Base-by-base conservation (phyloP, 2,113 vertebrate species). In the Hippocampus mohnikei region DNA sequence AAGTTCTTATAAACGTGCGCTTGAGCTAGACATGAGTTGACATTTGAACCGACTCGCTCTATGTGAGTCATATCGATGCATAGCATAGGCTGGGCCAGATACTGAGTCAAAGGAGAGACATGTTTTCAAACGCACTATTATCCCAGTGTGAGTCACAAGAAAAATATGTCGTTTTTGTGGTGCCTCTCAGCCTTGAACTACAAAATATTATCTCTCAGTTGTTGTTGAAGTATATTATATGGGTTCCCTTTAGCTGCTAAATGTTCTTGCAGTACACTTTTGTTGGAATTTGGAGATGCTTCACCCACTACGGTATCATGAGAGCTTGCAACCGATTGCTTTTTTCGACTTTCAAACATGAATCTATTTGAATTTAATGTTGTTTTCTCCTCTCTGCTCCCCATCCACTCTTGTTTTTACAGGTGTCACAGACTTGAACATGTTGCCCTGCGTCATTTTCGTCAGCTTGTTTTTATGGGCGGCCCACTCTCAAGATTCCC, bases 371-470 rank as follows among this genome's bases (percentile, higher is more conserved):
- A 1, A 63, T 59, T 66, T 66, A 84, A 78, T 37, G 25, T 52
- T 77, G 1, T 73, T 76, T 59, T 72, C 59, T 50, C 41, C 9
- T 10, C 12, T 50, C 37, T 40, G n/a, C 70, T 23, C 73, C 70
- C 76, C 70, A 16, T 23, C 73, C 82, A 44, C 40, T 53, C 29
- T 29, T 81, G 48, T 73, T 65, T 83, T 53, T 67, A 69, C 88
- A 92, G 91, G 88, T 84, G 80, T 70, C 75, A 33, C 76, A 63
- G 80, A 87, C 85, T 91, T 37, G 33, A 85, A 91, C 86, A 99
- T 99, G 97, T 91, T 92, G 89, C 77, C 94, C 88, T 93, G 94
- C 90, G 85, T 94, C 79, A 69, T 93, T 85, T 77, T 95, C 73
- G 69, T 96, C 67, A 91, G 74, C 88, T 88, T 91, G 79, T 75